Evolutionary conservation across 2,888 invertebrate species (phyloP).

Genomic region (Callimorpha dominula): DNA sequence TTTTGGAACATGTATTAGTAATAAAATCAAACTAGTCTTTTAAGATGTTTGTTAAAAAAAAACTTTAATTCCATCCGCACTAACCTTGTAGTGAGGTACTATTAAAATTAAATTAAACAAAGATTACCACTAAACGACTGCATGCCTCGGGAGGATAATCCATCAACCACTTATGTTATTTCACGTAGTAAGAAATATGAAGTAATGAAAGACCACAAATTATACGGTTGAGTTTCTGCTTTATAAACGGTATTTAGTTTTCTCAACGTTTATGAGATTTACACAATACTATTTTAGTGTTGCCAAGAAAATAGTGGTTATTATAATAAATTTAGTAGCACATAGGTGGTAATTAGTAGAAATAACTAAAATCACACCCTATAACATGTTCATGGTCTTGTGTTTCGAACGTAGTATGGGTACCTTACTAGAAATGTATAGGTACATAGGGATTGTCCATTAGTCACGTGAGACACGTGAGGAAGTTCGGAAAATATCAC

Average conservation of each 20-base stretch:
- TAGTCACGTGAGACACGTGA: too few species aligned
- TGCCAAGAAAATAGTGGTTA: constrained; percentile 36
- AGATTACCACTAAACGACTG: constrained; percentile 73
- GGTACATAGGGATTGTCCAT: too few species aligned
- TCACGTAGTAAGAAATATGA: constrained; percentile 69
- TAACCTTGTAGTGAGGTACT: constrained; percentile 63
- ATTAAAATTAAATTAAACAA: constrained; percentile 83
- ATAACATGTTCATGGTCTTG: neutral
- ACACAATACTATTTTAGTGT: constrained; percentile 37
- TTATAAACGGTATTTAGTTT: constrained; percentile 57
- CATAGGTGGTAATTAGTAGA: constrained; percentile 31
- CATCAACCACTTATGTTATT: constrained; percentile 67
- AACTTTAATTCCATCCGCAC: constrained; percentile 49
- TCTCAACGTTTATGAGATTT: constrained; percentile 52
- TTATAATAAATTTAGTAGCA: constrained; percentile 28
- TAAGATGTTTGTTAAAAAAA: constrained; percentile 4
- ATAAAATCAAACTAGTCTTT: neutral
- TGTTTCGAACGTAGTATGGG: neutral
- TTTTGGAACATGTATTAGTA: neutral
- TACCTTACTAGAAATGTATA: neutral
- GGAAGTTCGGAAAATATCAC: too few species aligned
- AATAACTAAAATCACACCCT: neutral
- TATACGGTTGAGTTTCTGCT: constrained; percentile 53
- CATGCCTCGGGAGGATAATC: constrained; percentile 59
- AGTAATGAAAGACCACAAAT: constrained; percentile 74